A percentile compares a stretch with the other conserved stretches of the same genome.
phyloP scores from a whole-genome alignment of 2,888 invertebrate species.

The Nomada fucata region DNA sequence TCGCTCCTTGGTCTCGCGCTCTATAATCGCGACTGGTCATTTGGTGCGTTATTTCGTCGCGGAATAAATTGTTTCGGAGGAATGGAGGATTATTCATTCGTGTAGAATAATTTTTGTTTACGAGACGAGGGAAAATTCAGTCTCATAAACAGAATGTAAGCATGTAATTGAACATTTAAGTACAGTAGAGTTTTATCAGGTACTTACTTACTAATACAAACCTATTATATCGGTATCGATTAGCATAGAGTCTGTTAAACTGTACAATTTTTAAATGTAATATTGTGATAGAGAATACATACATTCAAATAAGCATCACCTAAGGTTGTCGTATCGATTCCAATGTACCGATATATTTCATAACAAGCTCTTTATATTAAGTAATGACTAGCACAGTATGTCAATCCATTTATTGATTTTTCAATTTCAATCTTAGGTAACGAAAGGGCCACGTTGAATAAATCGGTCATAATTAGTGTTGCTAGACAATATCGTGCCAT shows the following conservation, averaged over 20 bases:
- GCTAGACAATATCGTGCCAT: slow-evolving; percentile 47
- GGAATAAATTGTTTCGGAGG: slow-evolving; percentile 1
- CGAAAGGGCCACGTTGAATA: slow-evolving; percentile 17
- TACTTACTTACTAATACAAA: slow-evolving; percentile 47
- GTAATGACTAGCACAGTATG: slow-evolving; percentile 53
- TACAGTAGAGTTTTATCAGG: slow-evolving; percentile 45
- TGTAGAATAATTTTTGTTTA: slow-evolving; percentile 22
- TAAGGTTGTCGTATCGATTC: slow-evolving; percentile 29
- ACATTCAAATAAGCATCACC: slow-evolving; percentile 36
- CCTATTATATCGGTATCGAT: slow-evolving; percentile 7
- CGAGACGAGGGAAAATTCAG: neutral
- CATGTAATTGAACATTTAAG: slow-evolving; percentile 39
- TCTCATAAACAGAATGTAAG: slow-evolving; percentile 22
- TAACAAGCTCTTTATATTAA: slow-evolving; percentile 44
- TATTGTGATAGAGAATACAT: slow-evolving; percentile 7
- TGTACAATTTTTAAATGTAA: slow-evolving; percentile 34
- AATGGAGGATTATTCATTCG: neutral
- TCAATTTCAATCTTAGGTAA: slow-evolving; percentile 24
- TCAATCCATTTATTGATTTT: slow-evolving; percentile 44
- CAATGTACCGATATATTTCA: slow-evolving; percentile 21
- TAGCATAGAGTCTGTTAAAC: slow-evolving; percentile 15
- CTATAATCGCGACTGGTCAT: slow-evolving; percentile 6
- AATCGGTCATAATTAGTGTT: slow-evolving; percentile 28
- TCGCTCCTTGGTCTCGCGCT: neutral
- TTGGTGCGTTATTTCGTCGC: neutral